Conservation (phyloP, 1,140 invertebrate species). For the Drosophila albomicans region DNA sequence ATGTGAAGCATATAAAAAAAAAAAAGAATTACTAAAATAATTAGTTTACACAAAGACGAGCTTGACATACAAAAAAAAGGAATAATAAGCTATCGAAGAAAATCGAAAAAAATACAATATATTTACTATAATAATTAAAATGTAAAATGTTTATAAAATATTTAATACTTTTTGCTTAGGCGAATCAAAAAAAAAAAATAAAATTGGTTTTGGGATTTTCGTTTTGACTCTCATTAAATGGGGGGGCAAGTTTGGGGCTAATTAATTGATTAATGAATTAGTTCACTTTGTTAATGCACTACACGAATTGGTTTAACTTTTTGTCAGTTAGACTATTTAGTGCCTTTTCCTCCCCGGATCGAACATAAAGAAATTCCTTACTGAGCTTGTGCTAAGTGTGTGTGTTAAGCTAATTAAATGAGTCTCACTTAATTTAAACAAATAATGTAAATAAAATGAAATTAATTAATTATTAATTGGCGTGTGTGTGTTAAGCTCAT, state of each 20-base stretch:
- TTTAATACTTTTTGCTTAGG: conserved; percentile 53
- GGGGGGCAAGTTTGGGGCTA: conserved; percentile 32
- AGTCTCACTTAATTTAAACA: conserved; percentile 18
- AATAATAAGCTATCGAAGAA: neutral
- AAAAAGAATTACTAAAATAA: conserved; percentile 43
- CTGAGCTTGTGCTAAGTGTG: conserved; percentile 19
- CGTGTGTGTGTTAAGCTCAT: conserved; percentile 43
- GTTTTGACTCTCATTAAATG: conserved; percentile 20
- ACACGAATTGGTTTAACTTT: conserved; percentile 40
- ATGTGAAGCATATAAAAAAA: conserved; percentile 23
- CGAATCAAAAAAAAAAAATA: conserved; percentile 14
- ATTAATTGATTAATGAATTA: conserved; percentile 12
- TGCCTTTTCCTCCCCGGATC: conserved; percentile 18
- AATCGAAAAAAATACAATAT: conserved; percentile 1
- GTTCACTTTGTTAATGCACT: conserved; percentile 33
- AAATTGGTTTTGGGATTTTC: neutral
- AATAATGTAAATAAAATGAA: conserved; percentile 20
- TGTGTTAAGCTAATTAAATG: conserved; percentile 8
- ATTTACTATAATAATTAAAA: conserved; percentile 13
- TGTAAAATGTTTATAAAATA: conserved; percentile 46
- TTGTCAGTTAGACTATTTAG: conserved; percentile 48
- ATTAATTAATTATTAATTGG: conserved; percentile 14
- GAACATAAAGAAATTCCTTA: conserved; percentile 18
- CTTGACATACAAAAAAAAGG: conserved; percentile 23
- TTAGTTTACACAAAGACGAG: conserved; percentile 19